phyloP scores from a whole-genome alignment of 2,888 invertebrate genomes.

The Zeuzera pyrina region DNA sequence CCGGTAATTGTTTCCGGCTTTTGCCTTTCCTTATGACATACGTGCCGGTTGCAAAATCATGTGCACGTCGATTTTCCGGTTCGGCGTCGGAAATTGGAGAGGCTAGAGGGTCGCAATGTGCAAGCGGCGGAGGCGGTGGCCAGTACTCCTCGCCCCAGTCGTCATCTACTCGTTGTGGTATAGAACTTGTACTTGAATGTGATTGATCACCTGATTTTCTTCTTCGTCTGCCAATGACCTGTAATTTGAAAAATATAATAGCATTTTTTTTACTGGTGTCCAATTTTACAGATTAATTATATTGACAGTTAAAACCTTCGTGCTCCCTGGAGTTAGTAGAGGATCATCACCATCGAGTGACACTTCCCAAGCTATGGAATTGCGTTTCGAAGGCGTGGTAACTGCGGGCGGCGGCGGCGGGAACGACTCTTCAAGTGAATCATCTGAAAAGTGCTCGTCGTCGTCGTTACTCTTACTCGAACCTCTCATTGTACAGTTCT shows the following conservation, averaged over 20 bases:
- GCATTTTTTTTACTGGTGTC: not conserved
- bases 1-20: slow-evolving; percentile 77
- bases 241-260: no score
- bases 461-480: slow-evolving; percentile 54
- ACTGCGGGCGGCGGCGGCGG: slow-evolving; percentile 75
- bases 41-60: slow-evolving; percentile 75
- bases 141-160: slow-evolving; percentile 79
- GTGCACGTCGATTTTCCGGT: slow-evolving; percentile 41
- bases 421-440: slow-evolving; percentile 84
- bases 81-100: slow-evolving; percentile 79
- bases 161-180: slow-evolving; percentile 75
- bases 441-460: slow-evolving; percentile 85
- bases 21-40: slow-evolving; percentile 85
- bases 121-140: slow-evolving; percentile 80
- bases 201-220: slow-evolving; percentile 73
- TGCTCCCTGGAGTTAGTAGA: slow-evolving; percentile 79
- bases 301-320: slow-evolving; percentile 61
- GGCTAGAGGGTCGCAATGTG: slow-evolving; percentile 76
- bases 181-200: slow-evolving; percentile 80
- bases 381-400: slow-evolving; percentile 78
- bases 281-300: not conserved
- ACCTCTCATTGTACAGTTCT: slow-evolving; percentile 43
- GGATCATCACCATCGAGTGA: slow-evolving; percentile 82
- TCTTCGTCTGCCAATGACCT: slow-evolving; percentile 74
- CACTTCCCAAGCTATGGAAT: slow-evolving; percentile 91